A percentile compares a stretch with the other conserved stretches of the same genome.
Conservation (phyloP, 2,113 vertebrate species). For the Camelus bactrianus region DNA sequence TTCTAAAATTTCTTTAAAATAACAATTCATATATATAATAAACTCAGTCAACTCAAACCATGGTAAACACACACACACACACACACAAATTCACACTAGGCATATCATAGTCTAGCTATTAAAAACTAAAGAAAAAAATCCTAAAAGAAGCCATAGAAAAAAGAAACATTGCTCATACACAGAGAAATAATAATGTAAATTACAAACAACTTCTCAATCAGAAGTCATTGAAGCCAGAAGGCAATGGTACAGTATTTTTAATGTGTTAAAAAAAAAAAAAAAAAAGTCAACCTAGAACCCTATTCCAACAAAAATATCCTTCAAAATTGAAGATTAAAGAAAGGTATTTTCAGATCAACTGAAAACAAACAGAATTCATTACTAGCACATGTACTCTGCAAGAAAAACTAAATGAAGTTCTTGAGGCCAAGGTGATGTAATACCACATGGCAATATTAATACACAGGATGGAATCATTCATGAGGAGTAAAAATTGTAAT, state of each 20-base stretch:
- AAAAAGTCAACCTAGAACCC: neutral
- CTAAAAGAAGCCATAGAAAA: neutral
- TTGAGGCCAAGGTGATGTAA: neutral
- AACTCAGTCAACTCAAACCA: neutral
- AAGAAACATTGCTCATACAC: neutral
- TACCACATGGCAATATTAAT: neutral
- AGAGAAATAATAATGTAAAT: neutral
- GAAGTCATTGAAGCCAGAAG: neutral
- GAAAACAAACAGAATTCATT: neutral
- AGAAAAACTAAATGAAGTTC: neutral
- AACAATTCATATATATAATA: neutral
- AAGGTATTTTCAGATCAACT: neutral
- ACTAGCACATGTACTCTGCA: neutral
- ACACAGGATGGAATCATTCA: neutral
- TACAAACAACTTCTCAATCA: constrained; percentile 24
- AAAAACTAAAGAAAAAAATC: neutral
- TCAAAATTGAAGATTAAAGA: constrained; percentile 36
- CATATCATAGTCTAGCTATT: neutral
- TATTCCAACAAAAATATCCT: neutral
- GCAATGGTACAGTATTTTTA: neutral
- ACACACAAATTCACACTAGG: neutral
- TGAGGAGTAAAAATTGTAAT: neutral
- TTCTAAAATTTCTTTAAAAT: neutral
- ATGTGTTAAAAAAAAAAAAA: neutral
- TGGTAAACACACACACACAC: neutral